Evolutionary conservation across 2,113 vertebrate species (phyloP), one percentile per base, ranked within the genome.

Genomic region (Hippocampus comes): DNA sequence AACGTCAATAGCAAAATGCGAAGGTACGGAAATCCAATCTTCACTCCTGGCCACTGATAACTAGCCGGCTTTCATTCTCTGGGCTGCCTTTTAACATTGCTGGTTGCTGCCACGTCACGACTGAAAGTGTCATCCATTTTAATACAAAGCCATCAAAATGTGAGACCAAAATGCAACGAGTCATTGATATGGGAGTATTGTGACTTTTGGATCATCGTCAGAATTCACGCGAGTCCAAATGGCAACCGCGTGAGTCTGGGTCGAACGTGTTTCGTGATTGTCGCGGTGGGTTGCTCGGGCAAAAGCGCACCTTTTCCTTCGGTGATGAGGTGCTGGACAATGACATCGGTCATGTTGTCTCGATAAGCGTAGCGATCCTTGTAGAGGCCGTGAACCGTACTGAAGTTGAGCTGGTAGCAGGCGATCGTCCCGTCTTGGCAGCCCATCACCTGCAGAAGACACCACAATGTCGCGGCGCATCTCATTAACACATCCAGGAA

Each of bases 271-370:
- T 25, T 59, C 11, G 7, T 5, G 3, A 25, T 59, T 25, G 14
- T n/a, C 9, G 57, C 55, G 61, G 43, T 41, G 17, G 66, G 46
- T 55, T 25, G 27, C 20, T 34, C 3, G 41, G 68, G 25, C 59
- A 73, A 77, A 71, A 63, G 7, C 9, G 30, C 73, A 93, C 92
- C 96, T 92, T 97, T 98, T 49, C 97, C 95, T 23, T 98, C 96
- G 0, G 95, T 97, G 91, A 97, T 98, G 81, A 98, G 94, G 70
- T 99, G 96, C 67, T 99, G 97, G 25, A 99, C 96, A 20, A 99
- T 98, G 34, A 99, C 97, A 9, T 99, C 96, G 0, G 97, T 99
- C 96, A 99, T 99, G 89, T 85, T 96, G 86, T 98, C 97, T 80
- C 97, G 93, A 81, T 96, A 98, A 65, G 97, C 97, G 0, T 98